These are phyloP conservation scores for Lophotis ruficrista DNA, from an alignment of 2,113 vertebrate species.

Conservation along the genomic window DNA sequence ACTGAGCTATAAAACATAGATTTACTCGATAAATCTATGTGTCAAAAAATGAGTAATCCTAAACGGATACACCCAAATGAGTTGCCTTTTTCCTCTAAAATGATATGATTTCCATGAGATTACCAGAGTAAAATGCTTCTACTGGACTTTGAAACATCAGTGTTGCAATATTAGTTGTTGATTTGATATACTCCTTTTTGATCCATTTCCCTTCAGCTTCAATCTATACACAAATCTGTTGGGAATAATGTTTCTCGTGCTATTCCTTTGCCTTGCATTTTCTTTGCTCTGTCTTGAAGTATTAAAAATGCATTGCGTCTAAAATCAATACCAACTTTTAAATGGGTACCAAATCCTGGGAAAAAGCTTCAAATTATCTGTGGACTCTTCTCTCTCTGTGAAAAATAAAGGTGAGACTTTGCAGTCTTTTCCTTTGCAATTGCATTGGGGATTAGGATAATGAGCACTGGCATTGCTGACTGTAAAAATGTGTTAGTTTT, in stretches of 20 bases:
- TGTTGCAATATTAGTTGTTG: background rate
- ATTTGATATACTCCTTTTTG: background rate
- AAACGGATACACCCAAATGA: background rate
- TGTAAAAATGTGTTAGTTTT: background rate
- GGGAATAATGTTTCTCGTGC: background rate
- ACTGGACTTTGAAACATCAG: background rate
- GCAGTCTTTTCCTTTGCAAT: background rate
- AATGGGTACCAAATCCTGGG: background rate
- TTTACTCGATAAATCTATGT: background rate
- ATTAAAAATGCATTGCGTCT: background rate
- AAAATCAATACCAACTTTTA: background rate
- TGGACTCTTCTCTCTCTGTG: background rate
- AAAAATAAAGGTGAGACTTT: background rate
- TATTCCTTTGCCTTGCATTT: background rate
- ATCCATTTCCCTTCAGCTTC: background rate
- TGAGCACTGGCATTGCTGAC: background rate
- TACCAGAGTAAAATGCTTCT: background rate
- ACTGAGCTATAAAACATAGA: background rate
- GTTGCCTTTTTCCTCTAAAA: background rate
- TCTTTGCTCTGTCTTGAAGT: background rate
- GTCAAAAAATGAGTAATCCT: background rate
- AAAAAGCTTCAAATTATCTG: background rate
- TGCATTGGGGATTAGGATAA: constrained; percentile 3
- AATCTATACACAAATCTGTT: background rate
- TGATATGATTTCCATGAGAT: background rate